Conservation (phyloP, 2,797 vertebrate genomes). For the Sternarchorhynchus goeldii region DNA sequence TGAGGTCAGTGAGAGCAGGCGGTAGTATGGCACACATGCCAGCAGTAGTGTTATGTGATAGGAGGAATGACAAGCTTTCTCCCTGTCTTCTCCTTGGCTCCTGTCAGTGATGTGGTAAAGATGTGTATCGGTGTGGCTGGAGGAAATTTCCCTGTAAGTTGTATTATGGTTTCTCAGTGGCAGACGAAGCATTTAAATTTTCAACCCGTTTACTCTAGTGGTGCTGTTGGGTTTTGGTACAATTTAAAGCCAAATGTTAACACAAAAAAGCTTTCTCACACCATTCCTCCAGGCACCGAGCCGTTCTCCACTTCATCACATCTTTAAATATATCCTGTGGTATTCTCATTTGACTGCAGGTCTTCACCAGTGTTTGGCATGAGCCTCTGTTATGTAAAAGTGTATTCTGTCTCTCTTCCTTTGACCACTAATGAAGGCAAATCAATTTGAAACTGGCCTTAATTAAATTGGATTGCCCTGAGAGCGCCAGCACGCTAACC, state of each 20-base stretch:
- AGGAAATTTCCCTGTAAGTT: neutral
- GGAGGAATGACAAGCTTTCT: neutral
- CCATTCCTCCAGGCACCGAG: neutral
- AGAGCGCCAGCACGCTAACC: slow-evolving; percentile 40
- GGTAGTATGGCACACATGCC: slow-evolving; percentile 17
- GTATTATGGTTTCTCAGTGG: too few species aligned
- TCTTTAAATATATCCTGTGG: slow-evolving; percentile 29
- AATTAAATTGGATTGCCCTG: slow-evolving; percentile 64
- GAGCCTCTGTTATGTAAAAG: slow-evolving; percentile 67
- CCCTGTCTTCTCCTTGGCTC: slow-evolving; percentile 22
- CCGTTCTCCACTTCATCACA: slow-evolving; percentile 17
- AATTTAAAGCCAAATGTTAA: neutral
- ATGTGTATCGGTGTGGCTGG: neutral
- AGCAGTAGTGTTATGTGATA: slow-evolving; percentile 13
- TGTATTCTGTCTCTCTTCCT: slow-evolving; percentile 61
- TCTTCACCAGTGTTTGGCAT: slow-evolving; percentile 54
- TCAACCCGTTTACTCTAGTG: neutral
- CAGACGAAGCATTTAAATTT: too few species aligned
- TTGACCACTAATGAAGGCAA: slow-evolving; percentile 66
- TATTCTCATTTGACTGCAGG: slow-evolving; percentile 33
- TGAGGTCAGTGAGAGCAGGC: slow-evolving; percentile 21
- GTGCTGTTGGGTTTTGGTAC: neutral
- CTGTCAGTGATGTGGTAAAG: slow-evolving; percentile 42
- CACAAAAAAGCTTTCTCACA: neutral
- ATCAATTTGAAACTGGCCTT: slow-evolving; percentile 57